Base-by-base conservation (phyloP, 2,113 vertebrate genomes). In the Psittacula cyanocephala region DNA sequence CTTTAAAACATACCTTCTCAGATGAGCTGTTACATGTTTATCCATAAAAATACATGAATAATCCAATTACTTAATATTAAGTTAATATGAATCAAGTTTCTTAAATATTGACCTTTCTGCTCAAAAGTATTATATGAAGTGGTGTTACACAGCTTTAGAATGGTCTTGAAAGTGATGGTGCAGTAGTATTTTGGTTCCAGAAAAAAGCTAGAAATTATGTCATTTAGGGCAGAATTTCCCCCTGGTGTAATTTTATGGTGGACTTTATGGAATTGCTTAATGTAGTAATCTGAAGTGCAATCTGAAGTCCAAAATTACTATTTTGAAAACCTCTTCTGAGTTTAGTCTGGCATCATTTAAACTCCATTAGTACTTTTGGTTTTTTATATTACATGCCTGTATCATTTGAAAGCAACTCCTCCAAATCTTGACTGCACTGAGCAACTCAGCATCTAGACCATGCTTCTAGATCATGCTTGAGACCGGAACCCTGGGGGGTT, bases 1-100 rank as follows among this genome's bases (percentile, higher is more conserved):
- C 77, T 85, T 85, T 92, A 74, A 79, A 86, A 72, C 50, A 37
- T 43, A 63, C 74, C 28, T 84, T 79, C 91, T 69, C 35, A 88
- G 68, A 50, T 70, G 29, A 93, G n/a, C 75, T 94, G 74, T 69
- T 96, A 75, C 28, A 23, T 78, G 77, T 81, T 93, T 91, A 95
- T 14, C 57, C 82, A 49, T 84, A 87, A 46, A 91, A 62, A 60
- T 72, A 63, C 11, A 82, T 49, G 64, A 72, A 52, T 44, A 67
- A 81, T 55, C 27, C 25, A 55, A 4, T 33, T 83, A 22, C 22
- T 65, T 89, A n/a, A 12, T 33, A 75, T 39, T 60, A 69, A 55
- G 5, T 72, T 84, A 60, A 31, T 74, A 41, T 23, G 3, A 59
- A 41, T 44, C 5, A 63, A 16, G 2, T 71, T 81, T 63, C 50